Evolutionary conservation across 2,888 invertebrate species (phyloP), one percentile per base, ranked within the genome.

Genomic region (Toxonevra muliebris): DNA sequence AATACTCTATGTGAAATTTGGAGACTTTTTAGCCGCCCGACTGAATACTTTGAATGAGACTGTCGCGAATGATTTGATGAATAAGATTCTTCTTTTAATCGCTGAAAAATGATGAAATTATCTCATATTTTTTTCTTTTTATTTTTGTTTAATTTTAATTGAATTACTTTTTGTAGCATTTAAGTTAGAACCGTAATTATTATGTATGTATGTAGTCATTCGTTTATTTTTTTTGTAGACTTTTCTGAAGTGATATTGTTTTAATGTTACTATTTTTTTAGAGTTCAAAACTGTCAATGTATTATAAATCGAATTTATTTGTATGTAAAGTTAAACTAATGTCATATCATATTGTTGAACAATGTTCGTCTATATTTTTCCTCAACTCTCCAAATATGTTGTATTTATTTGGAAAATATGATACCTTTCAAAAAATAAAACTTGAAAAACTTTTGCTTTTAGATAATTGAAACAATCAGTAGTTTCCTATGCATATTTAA

Each of bases 11-110:
- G 75, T 76, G 0, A 83, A 84, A 65, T 83, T 83, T 70, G 83
- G 84, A 8, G 83, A 83, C 50, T 83, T 84, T 67, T 72, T 83
- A 13, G 79, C 83, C 15, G 83, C 83, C 45, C 77, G 83, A 73
- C 76, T 83, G 74, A 83, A 84, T 73, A 82, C 84, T 11, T 72
- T 83, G 45, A 78, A 79, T 63, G 83, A 83, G 72, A 75, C 79
- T 20, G 78, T 77, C 54, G 84, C 83, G 69, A 83, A 83, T 69
- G 84, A 83, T 65, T 69, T 83, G 67, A 83, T 83, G 82, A 84
- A 83, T 70, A 81, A 79, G 62, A 83, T 84, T 48, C 73, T 83
- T 40, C 69, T 83, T 71, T 67, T 83, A 30, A 79, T 83, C 54
- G 84, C 83, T 1, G 83, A 83, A 61, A 82, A 83, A 68, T 82